Conservation (phyloP, 2,797 vertebrate species). For the Bovichtus variegatus region DNA sequence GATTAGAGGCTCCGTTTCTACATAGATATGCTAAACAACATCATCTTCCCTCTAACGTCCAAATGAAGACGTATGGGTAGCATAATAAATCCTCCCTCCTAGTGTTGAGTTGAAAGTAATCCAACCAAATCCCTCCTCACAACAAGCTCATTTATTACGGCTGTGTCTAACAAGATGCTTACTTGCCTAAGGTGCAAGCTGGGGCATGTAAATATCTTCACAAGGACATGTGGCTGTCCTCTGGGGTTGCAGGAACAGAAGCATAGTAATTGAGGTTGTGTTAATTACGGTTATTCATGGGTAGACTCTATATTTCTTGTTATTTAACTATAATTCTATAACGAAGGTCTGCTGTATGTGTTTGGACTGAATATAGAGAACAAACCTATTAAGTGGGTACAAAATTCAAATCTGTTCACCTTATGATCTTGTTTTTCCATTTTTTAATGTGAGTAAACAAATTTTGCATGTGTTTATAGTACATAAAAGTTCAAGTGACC, state of each 20-base stretch:
- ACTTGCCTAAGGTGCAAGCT: constrained; percentile 61
- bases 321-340: constrained; percentile 19
- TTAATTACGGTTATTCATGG: constrained; percentile 66
- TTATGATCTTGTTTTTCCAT: neutral
- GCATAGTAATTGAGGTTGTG: constrained; percentile 47
- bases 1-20: constrained; percentile 49
- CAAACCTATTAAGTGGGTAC: neutral
- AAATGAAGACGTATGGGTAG: constrained; percentile 65
- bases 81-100: constrained; percentile 65
- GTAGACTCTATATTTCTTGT: constrained; percentile 24
- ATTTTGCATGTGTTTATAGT: neutral
- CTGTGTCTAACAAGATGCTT: constrained; percentile 73
- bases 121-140: constrained; percentile 73
- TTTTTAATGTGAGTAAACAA: neutral
- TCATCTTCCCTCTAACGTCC: constrained; percentile 56
- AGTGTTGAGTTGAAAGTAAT: constrained; percentile 74
- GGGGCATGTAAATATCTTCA: constrained; percentile 71
- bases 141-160: constrained; percentile 72
- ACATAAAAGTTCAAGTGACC: neutral
- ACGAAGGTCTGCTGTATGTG: neutral
- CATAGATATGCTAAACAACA: constrained; percentile 59
- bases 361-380: constrained; percentile 9
- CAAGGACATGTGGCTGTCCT: constrained; percentile 67
- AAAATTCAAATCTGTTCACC: neutral
- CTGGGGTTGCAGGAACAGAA: constrained; percentile 55